These are phyloP conservation scores for Hydropotes inermis DNA, from an alignment of 2,113 vertebrate species.

Conservation along the genomic window DNA sequence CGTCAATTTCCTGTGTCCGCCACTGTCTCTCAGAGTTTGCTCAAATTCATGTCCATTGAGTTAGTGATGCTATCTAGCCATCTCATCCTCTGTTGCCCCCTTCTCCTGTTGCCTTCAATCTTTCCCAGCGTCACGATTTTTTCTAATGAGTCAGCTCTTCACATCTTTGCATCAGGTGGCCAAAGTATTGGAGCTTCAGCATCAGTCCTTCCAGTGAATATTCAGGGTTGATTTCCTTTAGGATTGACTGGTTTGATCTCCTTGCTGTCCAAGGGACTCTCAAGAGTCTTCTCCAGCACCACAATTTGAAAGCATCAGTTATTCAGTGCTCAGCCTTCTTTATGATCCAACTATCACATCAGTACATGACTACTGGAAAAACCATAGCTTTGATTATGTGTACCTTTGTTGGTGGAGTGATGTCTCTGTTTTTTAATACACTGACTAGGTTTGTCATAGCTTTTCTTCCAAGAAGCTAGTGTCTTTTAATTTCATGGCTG, in stretches of 20 bases:
- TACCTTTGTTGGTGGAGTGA: neutral
- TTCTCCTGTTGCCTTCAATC: neutral
- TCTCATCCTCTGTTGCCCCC: neutral
- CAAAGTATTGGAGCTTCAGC: neutral
- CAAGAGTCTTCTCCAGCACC: neutral
- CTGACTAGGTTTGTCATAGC: neutral
- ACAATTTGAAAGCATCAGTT: neutral
- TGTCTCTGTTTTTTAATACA: neutral
- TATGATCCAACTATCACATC: neutral
- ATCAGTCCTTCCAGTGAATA: neutral
- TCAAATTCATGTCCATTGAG: neutral
- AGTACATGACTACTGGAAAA: neutral
- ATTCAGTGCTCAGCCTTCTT: neutral
- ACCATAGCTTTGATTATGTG: neutral
- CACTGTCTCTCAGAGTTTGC: neutral
- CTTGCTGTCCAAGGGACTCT: neutral
- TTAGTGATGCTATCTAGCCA: neutral
- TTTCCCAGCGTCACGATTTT: neutral
- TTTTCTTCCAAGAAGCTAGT: neutral
- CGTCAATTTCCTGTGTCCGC: neutral
- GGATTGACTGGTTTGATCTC: neutral
- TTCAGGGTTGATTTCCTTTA: neutral
- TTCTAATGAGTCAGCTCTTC: neutral
- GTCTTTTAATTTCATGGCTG: neutral
- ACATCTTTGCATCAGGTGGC: neutral